phyloP scores from a whole-genome alignment of 2,888 invertebrate species.

The Lasius fuliginosus region DNA sequence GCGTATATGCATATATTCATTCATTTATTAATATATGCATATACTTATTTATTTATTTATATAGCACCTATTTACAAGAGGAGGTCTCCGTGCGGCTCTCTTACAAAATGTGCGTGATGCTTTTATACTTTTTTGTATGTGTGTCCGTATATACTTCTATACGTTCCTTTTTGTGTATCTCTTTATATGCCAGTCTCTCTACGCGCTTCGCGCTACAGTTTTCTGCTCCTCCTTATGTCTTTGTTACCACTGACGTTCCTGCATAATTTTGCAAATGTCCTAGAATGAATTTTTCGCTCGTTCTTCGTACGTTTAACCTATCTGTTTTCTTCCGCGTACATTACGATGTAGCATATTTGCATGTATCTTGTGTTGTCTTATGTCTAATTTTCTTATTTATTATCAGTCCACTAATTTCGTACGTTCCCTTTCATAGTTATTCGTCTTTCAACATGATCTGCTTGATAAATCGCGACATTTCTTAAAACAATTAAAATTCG shows the following conservation, averaged over 20 bases:
- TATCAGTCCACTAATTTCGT: neutral
- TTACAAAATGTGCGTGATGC: slow-evolving; percentile 58
- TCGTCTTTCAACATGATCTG: neutral
- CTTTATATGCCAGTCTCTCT: slow-evolving; percentile 42
- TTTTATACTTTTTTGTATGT: slow-evolving; percentile 14
- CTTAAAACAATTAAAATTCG: slow-evolving; percentile 27
- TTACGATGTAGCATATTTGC: slow-evolving; percentile 26
- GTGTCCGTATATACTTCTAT: slow-evolving; percentile 28
- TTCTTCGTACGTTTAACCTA: neutral
- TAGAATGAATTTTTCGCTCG: slow-evolving; percentile 13
- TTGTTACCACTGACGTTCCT: slow-evolving; percentile 22
- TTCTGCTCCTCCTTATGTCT: neutral
- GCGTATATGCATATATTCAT: slow-evolving; percentile 68
- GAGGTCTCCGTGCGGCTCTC: slow-evolving; percentile 79
- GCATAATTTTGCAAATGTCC: slow-evolving; percentile 20
- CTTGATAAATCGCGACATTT: neutral
- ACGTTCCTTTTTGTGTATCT: slow-evolving; percentile 6
- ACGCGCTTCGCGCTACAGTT: neutral
- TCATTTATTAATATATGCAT: slow-evolving; percentile 66
- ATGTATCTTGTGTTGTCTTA: slow-evolving; percentile 22
- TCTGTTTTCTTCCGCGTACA: slow-evolving; percentile 21
- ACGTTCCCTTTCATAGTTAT: slow-evolving; percentile 14
- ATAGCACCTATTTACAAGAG: slow-evolving; percentile 83
- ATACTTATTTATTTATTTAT: slow-evolving; percentile 80
- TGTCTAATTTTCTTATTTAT: neutral